A percentile compares a stretch with the other conserved stretches of the same genome.
Evolutionary conservation across 2,888 invertebrate species (phyloP).

Genomic region (Tipula lateralis): DNA sequence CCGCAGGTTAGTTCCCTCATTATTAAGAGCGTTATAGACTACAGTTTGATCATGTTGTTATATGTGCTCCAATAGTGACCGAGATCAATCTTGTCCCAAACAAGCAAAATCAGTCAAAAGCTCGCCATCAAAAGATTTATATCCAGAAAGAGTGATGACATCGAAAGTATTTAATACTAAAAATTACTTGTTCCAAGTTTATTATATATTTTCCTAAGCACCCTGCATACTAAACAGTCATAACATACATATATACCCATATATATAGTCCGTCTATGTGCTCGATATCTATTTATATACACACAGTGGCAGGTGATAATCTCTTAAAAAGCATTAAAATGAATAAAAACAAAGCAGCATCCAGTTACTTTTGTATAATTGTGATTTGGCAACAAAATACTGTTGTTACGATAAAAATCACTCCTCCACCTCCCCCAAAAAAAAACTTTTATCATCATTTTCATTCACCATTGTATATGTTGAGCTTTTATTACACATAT

Average conservation of each 20-base stretch:
- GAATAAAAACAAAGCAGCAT: neutral
- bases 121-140: too few relatives aligned
- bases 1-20: too few relatives aligned
- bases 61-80: too few relatives aligned
- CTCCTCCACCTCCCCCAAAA: neutral
- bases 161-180: too few relatives aligned
- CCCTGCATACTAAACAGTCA: too few relatives aligned
- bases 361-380: neutral
- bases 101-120: too few relatives aligned
- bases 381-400: neutral
- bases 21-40: too few relatives aligned
- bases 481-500: neutral
- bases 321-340: neutral
- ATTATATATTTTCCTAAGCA: too few relatives aligned
- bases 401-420: neutral
- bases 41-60: too few relatives aligned
- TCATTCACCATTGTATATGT: neutral
- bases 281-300: neutral
- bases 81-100: too few relatives aligned
- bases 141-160: too few relatives aligned
- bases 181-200: too few relatives aligned
- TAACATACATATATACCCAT: neutral
- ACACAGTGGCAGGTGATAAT: neutral
- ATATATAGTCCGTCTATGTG: neutral
- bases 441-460: slow-evolving; percentile 15